Evolutionary conservation across 2,797 vertebrate species (phyloP), one percentile per base, ranked within the genome.

Genomic region (Pteropus rufus): DNA sequence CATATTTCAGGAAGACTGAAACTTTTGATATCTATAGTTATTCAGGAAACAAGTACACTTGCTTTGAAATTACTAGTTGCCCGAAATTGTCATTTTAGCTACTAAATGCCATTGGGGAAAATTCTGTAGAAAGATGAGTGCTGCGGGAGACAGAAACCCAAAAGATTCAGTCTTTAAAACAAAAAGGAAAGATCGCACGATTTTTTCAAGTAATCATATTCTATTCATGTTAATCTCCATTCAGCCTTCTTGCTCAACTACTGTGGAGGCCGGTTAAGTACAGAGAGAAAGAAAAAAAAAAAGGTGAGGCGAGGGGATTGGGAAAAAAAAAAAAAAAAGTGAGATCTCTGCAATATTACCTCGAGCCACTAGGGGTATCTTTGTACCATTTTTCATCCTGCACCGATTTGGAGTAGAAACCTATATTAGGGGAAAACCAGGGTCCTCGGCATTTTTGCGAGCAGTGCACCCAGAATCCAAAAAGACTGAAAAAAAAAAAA

Each of bases 321-420:
- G 24, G 12, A 2, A 36, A 29, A 21, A 18, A 7, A 11, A 36
- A 36, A 24, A 21, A 29, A 79, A 76, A 72, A 93, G n/a, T 56
- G 90, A 94, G 83, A 56, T 86, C 18, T 76, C 49, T 98, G 99
- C 83, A 98, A 97, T 99, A 98, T 98, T 96, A 82, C 81, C 58
- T 58, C 7, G 46, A 93, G 98, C 99, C 99, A 98, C 99, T 99
- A 99, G 99, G 99, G 97, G 99, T 98, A 99, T 98, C 99, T 99
- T 99, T 99, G 99, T 99, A 99, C 99, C 99, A 99, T 99, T 99
- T 99, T 99, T 99, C 98, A 98, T 98, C 97, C 91, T 91, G 97
- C 98, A 97, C 97, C 88, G 97, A 98, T 98, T 98, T 98, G 97
- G 98, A 98, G 98, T 99, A 98, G 98, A 98, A 98, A 98, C 98